Conservation (phyloP, 2,888 invertebrate genomes). For the Pomacea canaliculata region DNA sequence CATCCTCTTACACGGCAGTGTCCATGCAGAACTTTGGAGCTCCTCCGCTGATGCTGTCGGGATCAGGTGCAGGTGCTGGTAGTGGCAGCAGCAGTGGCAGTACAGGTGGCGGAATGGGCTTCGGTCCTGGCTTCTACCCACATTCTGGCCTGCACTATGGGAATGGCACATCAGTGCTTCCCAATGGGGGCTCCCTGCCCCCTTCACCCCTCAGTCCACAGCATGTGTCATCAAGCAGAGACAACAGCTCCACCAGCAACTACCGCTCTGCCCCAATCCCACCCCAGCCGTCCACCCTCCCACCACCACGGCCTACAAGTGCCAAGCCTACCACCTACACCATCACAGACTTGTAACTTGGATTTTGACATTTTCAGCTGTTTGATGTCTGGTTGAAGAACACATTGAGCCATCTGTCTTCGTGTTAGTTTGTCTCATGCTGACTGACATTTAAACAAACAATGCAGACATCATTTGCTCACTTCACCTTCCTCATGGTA, state of each 20-base stretch:
- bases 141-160: constrained; percentile 8
- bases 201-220: constrained; percentile 13
- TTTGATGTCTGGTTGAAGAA: too few relatives aligned
- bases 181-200: constrained; percentile 20
- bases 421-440: too few relatives aligned
- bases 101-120: background rate
- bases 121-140: constrained; percentile 4
- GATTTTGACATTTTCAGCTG: too few relatives aligned
- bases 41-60: constrained; percentile 25
- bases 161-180: constrained; percentile 10
- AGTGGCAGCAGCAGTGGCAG: background rate
- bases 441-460: too few relatives aligned
- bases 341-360: constrained; percentile 17
- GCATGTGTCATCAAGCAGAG: constrained; percentile 7
- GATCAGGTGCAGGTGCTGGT: constrained; percentile 12
- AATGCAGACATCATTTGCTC: too few relatives aligned
- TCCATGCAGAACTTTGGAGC: constrained; percentile 33
- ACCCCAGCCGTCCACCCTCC: constrained; percentile 17
- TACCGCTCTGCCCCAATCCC: constrained; percentile 17
- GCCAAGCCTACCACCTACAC: constrained; percentile 35
- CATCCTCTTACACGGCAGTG: constrained; percentile 45
- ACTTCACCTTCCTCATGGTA: too few relatives aligned
- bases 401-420: too few relatives aligned
- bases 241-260: constrained; percentile 12
- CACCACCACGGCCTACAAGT: constrained; percentile 28